Evolutionary conservation across 1,140 invertebrate species (phyloP), one percentile per base, ranked within the genome.

Genomic region (Ceratitis capitata): DNA sequence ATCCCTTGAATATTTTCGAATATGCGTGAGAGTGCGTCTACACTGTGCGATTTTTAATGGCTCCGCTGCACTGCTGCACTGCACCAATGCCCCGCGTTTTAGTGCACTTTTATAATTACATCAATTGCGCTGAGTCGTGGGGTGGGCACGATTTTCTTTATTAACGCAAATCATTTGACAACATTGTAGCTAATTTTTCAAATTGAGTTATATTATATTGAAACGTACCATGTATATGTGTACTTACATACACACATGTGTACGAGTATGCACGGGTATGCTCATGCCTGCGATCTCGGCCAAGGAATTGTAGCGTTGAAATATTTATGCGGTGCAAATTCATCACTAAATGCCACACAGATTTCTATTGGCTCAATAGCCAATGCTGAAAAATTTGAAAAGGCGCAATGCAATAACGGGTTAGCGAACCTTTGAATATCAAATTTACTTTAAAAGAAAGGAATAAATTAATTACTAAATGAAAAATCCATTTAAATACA

Each of bases 111-210:
- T 45, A 45, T 78, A 45, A 78, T 12, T 78, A 39, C 39, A 6
- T 78, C 69, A 78, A 26, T 45, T 45, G 39, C 69, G 23, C 19
- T 56, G 51, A 78, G n/a, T 69, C 19, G 29, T 69, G 19, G 23
- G 16, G 51, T 23, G 7, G 19, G 51, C 51, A 23, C 61, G 32
- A 12, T 45, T 78, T 39, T n/a, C 51, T 56, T 78, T 45, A 45
- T 19, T 78, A 39, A n/a, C 69, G 69, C 69, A 45, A 78, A 78
- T 78, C 42, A 78, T 78, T 78, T 78, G 35, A 78, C 61, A 69
- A 69, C 61, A 69, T 69, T 69, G 61, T 69, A 3, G 61, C 61
- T 32, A 16, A 69, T 69, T 78, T 78, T 78, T 78, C 0, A 32
- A 45, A 45, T 69, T 35, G 9, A 4, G 51, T 4, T 19, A 19